Base-by-base conservation (phyloP, 2,797 vertebrate genomes). In the Xyrichtys novacula region DNA sequence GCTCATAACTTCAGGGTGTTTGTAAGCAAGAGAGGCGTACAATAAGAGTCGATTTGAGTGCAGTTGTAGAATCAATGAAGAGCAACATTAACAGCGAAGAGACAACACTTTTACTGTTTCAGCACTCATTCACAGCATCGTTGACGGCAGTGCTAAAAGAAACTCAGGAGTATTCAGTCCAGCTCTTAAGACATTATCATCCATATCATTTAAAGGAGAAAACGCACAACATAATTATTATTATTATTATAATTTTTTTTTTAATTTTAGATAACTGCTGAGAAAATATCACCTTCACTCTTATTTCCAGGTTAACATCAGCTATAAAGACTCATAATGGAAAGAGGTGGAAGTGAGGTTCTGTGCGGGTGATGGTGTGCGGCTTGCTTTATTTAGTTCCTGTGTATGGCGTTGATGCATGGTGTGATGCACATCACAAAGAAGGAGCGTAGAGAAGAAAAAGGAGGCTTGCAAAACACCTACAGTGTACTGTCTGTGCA, bases 361-460 rank as follows among this genome's bases (percentile, higher is more conserved):
- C 34, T 22, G 15, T 63, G 39, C 44, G 8, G 29, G n/a, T 59
- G 32, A 39, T 59, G 32, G 39, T 16, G 46, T 59, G 75, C 58
- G 0, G 59, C 47, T 68, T 61, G 28, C 76, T 81, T 76, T 76
- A 83, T 86, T 86, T 84, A 80, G 64, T 73, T 56, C 50, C 72
- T 43, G 47, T 65, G 11, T 61, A 49, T 67, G 72, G 56, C 52
- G 54, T 71, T 58, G 68, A 71, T 72, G 52, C 44, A 48, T 47
- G 39, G 67, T 64, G 47, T 17, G 29, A 46, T 49, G 25, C 50
- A 59, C 63, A 70, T 71, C 23, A 57, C 49, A 22, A 36, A 62
- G 53, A 19, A 56, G 47, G 47, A 53, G 44, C 16, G 6, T 23
- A 31, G 15, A 19, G n/a, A 14, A 43, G 40, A 64, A 50, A 36